Conservation (phyloP, 2,888 invertebrate species). For the Eupithecia exiguata region DNA sequence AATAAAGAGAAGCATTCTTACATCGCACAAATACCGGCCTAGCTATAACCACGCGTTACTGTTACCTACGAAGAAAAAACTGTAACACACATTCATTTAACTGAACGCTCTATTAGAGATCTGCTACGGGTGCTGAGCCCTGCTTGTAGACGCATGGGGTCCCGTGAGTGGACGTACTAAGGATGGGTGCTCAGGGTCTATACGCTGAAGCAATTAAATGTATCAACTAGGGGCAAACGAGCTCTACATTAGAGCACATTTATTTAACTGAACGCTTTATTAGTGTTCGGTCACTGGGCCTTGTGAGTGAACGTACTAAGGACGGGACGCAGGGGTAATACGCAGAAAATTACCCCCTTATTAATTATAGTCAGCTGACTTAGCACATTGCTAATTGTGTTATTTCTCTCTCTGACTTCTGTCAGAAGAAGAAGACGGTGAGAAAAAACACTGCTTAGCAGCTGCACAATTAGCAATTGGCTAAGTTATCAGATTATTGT, state of each 20-base stretch:
- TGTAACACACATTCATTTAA: slow-evolving; percentile 34
- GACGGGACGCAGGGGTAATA: background rate
- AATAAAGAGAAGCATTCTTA: background rate
- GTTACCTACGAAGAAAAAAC: slow-evolving; percentile 31
- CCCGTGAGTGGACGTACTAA: slow-evolving; percentile 29
- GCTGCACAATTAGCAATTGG: no score
- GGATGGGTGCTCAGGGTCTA: background rate
- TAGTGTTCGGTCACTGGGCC: slow-evolving; percentile 34
- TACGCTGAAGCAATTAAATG: background rate
- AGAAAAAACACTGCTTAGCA: no score
- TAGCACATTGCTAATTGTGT: no score
- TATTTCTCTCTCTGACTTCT: no score
- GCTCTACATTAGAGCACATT: background rate
- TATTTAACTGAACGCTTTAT: slow-evolving; percentile 23
- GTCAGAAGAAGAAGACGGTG: no score
- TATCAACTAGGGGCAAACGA: background rate
- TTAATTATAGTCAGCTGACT: no score
- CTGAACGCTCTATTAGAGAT: slow-evolving; percentile 41
- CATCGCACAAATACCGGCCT: slow-evolving; percentile 14
- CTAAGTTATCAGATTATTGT: no score
- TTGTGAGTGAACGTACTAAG: slow-evolving; percentile 25
- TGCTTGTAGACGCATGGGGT: slow-evolving; percentile 32
- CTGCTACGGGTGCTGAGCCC: slow-evolving; percentile 32
- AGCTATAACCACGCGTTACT: slow-evolving; percentile 30
- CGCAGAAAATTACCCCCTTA: no score